phyloP scores from a whole-genome alignment of 2,888 invertebrate species.

The Scaptodrosophila latifasciaeformis region DNA sequence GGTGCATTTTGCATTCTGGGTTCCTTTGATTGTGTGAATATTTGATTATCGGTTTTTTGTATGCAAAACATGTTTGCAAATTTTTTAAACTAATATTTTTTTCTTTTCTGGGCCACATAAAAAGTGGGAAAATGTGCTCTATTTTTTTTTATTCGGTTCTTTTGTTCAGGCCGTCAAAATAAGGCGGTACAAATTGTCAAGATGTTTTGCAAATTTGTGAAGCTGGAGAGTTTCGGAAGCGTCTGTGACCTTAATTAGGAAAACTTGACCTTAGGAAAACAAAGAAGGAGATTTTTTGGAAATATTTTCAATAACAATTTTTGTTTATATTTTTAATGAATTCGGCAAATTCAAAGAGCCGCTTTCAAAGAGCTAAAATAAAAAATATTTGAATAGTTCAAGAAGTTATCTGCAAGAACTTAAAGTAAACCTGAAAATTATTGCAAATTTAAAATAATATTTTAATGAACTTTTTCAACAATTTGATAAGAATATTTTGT shows the following conservation, averaged over 20 bases:
- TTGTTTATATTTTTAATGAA: too few relatives aligned
- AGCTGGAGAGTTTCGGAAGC: conserved; percentile 8
- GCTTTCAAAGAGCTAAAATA: too few relatives aligned
- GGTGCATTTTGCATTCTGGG: conserved; percentile 21
- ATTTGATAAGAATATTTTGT: too few relatives aligned
- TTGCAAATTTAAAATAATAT: too few relatives aligned
- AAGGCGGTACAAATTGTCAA: conserved; percentile 51
- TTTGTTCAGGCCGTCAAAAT: conserved; percentile 50
- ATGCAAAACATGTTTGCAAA: conserved; percentile 62
- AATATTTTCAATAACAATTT: background rate
- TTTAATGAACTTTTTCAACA: too few relatives aligned
- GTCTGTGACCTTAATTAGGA: conserved; percentile 50
- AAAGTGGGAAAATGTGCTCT: conserved; percentile 12
- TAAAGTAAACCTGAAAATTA: too few relatives aligned
- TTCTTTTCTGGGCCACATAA: conserved; percentile 18
- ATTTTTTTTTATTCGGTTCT: conserved; percentile 26
- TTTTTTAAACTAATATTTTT: conserved; percentile 47
- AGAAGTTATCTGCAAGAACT: too few relatives aligned
- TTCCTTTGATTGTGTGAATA: conserved; percentile 42
- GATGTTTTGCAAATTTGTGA: conserved; percentile 6
- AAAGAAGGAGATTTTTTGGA: background rate
- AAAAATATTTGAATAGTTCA: too few relatives aligned
- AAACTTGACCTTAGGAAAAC: conserved; percentile 36
- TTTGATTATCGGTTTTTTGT: conserved; percentile 54
- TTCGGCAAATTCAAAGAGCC: too few relatives aligned